A percentile compares a stretch with the other conserved stretches of the same genome.
These are phyloP conservation scores for Ellobium chinense DNA, from an alignment of 2,888 invertebrate genomes.

Conservation along the genomic window DNA sequence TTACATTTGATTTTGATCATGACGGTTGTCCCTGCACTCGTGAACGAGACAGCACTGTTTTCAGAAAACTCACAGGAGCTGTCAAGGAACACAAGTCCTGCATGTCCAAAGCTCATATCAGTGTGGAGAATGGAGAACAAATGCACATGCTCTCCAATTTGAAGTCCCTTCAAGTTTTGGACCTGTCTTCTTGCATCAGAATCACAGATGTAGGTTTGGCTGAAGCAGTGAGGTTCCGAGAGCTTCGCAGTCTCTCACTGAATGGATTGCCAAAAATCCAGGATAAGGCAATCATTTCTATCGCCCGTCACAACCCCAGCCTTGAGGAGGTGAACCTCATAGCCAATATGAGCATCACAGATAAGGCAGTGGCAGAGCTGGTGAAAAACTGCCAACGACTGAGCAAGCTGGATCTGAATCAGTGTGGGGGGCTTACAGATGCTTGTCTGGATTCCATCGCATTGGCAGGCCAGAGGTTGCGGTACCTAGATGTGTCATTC, in stretches of 20 bases:
- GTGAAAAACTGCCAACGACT: constrained; percentile 80
- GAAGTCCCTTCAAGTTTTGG: constrained; percentile 81
- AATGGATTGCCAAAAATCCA: constrained; percentile 86
- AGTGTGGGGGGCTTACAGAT: constrained; percentile 84
- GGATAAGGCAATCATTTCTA: constrained; percentile 83
- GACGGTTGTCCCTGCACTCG: constrained; percentile 63
- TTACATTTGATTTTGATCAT: constrained; percentile 57
- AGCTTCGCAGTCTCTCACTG: constrained; percentile 83
- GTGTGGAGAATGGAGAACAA: constrained; percentile 48
- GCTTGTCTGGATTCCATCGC: constrained; percentile 81
- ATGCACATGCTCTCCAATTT: constrained; percentile 61
- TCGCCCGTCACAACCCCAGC: constrained; percentile 85
- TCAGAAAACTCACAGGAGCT: constrained; percentile 61
- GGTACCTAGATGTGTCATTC: constrained; percentile 82
- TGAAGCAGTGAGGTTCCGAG: constrained; percentile 85
- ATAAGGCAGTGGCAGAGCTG: constrained; percentile 82
- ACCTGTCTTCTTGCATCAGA: constrained; percentile 85
- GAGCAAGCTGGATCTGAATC: constrained; percentile 83
- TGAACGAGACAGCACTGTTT: constrained; percentile 55
- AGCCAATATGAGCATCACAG: constrained; percentile 83
- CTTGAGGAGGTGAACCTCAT: constrained; percentile 83
- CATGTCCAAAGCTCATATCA: constrained; percentile 39
- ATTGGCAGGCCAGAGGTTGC: constrained; percentile 81
- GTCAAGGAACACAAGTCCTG: constrained; percentile 52
- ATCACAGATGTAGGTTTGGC: constrained; percentile 87